Base-by-base conservation (phyloP, 2,113 vertebrate genomes). In the Anoplopoma fimbria region DNA sequence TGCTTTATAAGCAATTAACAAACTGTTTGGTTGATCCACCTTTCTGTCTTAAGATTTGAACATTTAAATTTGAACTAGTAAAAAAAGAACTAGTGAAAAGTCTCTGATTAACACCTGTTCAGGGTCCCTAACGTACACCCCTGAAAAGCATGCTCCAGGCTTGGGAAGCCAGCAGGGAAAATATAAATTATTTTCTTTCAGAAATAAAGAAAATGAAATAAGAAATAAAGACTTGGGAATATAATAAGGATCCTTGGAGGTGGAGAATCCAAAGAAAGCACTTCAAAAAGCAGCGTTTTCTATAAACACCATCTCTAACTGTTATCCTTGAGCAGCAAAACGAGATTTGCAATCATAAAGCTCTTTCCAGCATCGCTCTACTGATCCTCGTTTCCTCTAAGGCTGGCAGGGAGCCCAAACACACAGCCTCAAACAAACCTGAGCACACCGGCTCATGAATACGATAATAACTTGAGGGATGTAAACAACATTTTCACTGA, bases 401-500 rank as follows among this genome's bases (percentile, higher is more conserved):
- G 69, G 69, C 15, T 36, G 23, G 27, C 17, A 64, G 23, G 25
- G 2, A 61, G 55, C 25, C 49, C n/a, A 51, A 42, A 71, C 49
- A 40, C 34, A 31, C 62, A 62, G 47, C 10, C 12, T 65, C 0
- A 33, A 29, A 57, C 31, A 38, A 62, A 74, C 64, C 55, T 31
- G 55, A 62, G 7, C 67, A n/a, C 68, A 10, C 1, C 1, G 2
- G 21, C 74, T 76, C 68, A 40, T 78, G 72, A 85, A 83, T 84
- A 87, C 47, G 23, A 61, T 53, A 72, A 82, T 64, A 65, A 55
- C 64, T 69, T 53, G 6, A 19, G 33, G 1, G n/a, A 67, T 31
- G 71, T 53, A 75, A 75, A 77, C 40, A 57, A 45, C 51, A 57
- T 33, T 82, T 77, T 76, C 57, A 53, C 61, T 15, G 29, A 63